Evolutionary conservation across 2,113 vertebrate genomes (phyloP).

Genomic region (Dromiciops gliroides): DNA sequence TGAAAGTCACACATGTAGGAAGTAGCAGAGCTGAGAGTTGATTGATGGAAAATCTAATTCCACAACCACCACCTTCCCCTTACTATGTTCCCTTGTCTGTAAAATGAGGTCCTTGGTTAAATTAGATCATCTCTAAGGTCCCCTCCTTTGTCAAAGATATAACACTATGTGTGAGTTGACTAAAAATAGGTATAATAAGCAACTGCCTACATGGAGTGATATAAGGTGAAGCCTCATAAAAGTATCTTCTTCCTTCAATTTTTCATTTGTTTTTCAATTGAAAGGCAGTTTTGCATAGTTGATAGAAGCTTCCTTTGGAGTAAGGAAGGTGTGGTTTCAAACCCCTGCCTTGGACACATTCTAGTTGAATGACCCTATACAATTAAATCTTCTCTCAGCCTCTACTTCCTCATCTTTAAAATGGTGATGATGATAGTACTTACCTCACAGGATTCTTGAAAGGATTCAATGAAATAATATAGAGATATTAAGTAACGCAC

Average conservation of each 20-base stretch:
- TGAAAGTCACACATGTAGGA: not conserved
- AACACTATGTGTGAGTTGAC: not conserved
- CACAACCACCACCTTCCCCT: not conserved
- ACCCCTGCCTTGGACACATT: not conserved
- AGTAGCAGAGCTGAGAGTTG: not conserved
- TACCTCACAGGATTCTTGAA: not conserved
- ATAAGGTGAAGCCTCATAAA: not conserved
- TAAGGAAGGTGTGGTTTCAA: not conserved
- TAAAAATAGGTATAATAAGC: not conserved
- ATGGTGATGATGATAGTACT: not conserved
- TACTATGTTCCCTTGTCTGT: not conserved
- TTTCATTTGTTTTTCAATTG: not conserved
- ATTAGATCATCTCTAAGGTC: not conserved
- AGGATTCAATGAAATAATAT: not conserved
- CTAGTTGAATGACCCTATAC: not conserved
- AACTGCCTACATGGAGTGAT: not conserved
- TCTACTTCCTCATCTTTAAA: not conserved
- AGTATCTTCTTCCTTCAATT: not conserved
- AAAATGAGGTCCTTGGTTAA: not conserved
- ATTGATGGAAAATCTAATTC: not conserved
- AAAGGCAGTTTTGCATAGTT: not conserved
- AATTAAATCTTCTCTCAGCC: not conserved
- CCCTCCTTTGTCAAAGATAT: not conserved
- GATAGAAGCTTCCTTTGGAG: not conserved
- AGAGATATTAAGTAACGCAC: not conserved